Evolutionary conservation across 1,140 invertebrate genomes (phyloP).

Genomic region (Zaprionus capensis): DNA sequence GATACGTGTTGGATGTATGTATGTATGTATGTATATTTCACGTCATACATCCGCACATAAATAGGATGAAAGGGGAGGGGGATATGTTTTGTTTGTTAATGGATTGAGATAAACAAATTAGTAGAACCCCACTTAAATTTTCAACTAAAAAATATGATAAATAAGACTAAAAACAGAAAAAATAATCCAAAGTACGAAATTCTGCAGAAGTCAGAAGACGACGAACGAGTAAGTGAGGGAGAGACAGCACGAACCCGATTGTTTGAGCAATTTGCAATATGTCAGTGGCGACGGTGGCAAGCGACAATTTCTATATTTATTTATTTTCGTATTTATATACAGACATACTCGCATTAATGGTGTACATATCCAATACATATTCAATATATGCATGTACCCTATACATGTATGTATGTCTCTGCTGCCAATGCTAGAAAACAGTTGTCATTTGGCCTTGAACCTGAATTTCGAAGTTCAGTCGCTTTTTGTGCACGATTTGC

Average conservation of each 20-base stretch:
- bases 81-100: not conserved
- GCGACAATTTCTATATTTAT: constrained; percentile 18
- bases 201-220: constrained; percentile 7
- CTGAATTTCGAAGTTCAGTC: constrained; percentile 74
- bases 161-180: not conserved
- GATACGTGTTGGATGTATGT: constrained; percentile 4
- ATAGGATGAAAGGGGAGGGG: not conserved
- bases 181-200: not conserved
- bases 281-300: constrained; percentile 13
- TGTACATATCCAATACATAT: constrained; percentile 9
- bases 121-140: not conserved
- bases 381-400: constrained; percentile 1
- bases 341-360: constrained; percentile 1
- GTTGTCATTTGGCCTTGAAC: constrained; percentile 74
- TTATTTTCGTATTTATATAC: constrained; percentile 2
- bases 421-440: constrained; percentile 56
- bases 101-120: not conserved
- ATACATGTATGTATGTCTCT: constrained; percentile 6
- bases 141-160: not conserved
- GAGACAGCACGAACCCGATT: constrained; percentile 16
- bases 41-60: not conserved
- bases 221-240: not conserved
- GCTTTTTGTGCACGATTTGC: constrained; percentile 46
- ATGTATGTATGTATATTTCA: not conserved
- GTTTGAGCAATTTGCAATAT: constrained; percentile 16